Evolutionary conservation across 2,797 vertebrate species (phyloP), one percentile per base, ranked within the genome.

Genomic region (Pygocentrus nattereri): DNA sequence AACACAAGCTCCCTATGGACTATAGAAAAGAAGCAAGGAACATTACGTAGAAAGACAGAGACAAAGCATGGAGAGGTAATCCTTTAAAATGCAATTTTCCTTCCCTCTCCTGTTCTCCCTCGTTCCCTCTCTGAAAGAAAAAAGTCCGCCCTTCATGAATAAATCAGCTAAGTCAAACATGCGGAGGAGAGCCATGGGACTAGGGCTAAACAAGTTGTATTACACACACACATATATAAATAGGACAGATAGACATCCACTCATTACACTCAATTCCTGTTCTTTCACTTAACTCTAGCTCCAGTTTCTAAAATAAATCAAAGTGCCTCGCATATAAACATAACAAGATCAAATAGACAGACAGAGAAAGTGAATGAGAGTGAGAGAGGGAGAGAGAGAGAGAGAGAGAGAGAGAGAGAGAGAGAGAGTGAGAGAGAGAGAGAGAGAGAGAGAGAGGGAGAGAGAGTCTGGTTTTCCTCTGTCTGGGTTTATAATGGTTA

Each of bases 11-110:
- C 16, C n/a, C 47, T 58, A 73, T 52, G 47, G 44, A 52, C 58
- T 34, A 69, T n/a, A 59, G 44, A 21, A 79, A 79, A 47, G 27
- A 27, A 75, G 27, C 15, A 54, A 38, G 16, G 47, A 74, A 59
- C 56, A 59, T 59, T 58, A 68, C 49, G 49, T 25, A 50, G 58
- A 10, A 58, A 23, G 69, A 70, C 19, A 38, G 31, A 62, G 61
- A 73, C 70, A 65, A 65, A 41, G 25, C 30, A 41, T 13, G 18
- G 12, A 25, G 62, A 67, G 52, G 75, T 56, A 77, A 44, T 59
- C 56, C 56, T 59, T 59, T 59, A 59, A 59, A 59, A 59, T 25
- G 56, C 23, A 59, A 25, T 59, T 59, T 59, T 25, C 23, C 23
- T 59, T 25, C 56, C 23, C 23, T 25, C 56, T 59, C 56, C 56